Conservation (phyloP, 1,140 invertebrate genomes). For the Catajapyx aquilonaris region DNA sequence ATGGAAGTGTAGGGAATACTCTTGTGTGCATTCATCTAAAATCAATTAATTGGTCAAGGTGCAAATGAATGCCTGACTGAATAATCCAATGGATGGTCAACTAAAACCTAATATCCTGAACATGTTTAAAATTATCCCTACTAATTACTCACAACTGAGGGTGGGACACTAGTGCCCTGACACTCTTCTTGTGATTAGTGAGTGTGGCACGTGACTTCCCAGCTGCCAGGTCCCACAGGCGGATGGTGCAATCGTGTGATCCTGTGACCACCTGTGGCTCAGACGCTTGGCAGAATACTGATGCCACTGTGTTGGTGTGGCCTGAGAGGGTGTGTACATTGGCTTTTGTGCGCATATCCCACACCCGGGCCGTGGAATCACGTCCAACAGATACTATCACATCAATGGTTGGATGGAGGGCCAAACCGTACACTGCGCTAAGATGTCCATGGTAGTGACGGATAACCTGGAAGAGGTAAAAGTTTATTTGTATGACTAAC, state of each 20-base stretch:
- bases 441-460: constrained; percentile 98
- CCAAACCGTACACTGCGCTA: constrained; percentile 84
- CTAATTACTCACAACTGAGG: constrained; percentile 45
- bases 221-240: constrained; percentile 92
- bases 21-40: too few relatives aligned
- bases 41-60: too few relatives aligned
- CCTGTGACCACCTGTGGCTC: constrained; percentile 76
- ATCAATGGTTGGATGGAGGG: constrained; percentile 90
- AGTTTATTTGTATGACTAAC: too few relatives aligned
- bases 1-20: too few relatives aligned
- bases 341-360: constrained; percentile 98
- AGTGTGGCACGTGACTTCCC: constrained; percentile 86
- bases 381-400: constrained; percentile 82
- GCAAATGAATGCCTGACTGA: too few relatives aligned
- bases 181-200: constrained; percentile 98
- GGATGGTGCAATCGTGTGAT: constrained; percentile 48
- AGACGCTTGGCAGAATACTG: constrained; percentile 70
- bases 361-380: constrained; percentile 88
- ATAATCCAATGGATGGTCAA: too few relatives aligned
- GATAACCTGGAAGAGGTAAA: constrained; percentile 41
- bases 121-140: neutral
- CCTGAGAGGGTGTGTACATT: constrained; percentile 93
- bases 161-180: constrained; percentile 75
- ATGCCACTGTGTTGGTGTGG: constrained; percentile 92
- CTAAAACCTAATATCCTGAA: too few relatives aligned